A percentile compares a stretch with the other conserved stretches of the same genome.
These are phyloP conservation scores for Drosophila pruinosa DNA, from an alignment of 1,140 invertebrate genomes.

Conservation along the genomic window DNA sequence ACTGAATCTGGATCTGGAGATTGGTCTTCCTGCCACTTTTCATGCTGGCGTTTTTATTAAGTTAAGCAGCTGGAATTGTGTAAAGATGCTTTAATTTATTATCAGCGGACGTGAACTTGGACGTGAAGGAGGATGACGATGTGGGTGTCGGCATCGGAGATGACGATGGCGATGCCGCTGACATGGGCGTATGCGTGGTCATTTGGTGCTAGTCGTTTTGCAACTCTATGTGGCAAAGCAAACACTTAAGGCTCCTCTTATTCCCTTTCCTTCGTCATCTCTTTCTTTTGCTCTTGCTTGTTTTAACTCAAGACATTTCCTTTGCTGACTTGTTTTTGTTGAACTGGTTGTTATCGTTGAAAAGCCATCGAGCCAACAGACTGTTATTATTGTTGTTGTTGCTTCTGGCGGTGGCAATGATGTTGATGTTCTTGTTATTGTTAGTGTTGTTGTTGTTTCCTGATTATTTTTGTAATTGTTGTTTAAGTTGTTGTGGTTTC, in stretches of 20 bases:
- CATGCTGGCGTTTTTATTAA: conserved; percentile 72
- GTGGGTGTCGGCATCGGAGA: neutral
- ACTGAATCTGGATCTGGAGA: neutral
- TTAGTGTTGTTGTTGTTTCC: conserved; percentile 43
- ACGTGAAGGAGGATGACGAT: neutral
- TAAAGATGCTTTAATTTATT: conserved; percentile 75
- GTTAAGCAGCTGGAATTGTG: conserved; percentile 72
- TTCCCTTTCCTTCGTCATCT: neutral
- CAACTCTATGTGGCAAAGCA: conserved; percentile 31
- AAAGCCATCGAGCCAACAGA: conserved; percentile 3
- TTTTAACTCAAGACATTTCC: conserved; percentile 67
- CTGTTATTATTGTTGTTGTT: conserved; percentile 1
- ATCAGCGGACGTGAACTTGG: conserved; percentile 5
- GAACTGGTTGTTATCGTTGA: conserved; percentile 37
- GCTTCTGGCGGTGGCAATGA: too few relatives aligned
- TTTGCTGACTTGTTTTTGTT: conserved; percentile 29
- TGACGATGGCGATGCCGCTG: neutral
- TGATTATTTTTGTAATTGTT: conserved; percentile 81
- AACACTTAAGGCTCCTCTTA: conserved; percentile 43
- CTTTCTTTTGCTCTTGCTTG: conserved; percentile 23
- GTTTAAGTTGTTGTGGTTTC: conserved; percentile 77
- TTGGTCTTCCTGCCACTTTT: conserved; percentile 8
- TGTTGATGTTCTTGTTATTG: conserved; percentile 29
- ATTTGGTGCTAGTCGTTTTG: conserved; percentile 41
- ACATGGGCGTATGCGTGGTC: conserved; percentile 31